Percentiles rank a stretch among this genome's conserved stretches.
These are phyloP conservation scores for Leptinotarsa undecemlineata DNA, from an alignment of 1,140 invertebrate species.

Conservation along the genomic window DNA sequence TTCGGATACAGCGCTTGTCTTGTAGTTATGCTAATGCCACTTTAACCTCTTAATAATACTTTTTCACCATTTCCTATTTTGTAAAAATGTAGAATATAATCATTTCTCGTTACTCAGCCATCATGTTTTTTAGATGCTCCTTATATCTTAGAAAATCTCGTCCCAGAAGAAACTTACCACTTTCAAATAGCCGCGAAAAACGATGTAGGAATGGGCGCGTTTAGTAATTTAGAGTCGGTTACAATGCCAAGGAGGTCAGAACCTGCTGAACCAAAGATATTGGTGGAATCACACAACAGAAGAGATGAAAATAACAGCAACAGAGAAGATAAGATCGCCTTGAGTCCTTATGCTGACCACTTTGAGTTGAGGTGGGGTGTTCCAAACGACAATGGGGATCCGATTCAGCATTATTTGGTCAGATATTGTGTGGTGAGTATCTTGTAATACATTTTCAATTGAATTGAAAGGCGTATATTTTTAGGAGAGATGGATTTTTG, in stretches of 20 bases:
- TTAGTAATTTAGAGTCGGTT: conserved; percentile 56
- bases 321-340: conserved; percentile 49
- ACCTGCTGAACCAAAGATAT: conserved; percentile 64
- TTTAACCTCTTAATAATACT: too few species aligned
- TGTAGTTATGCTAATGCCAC: too few species aligned
- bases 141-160: conserved; percentile 80
- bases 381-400: conserved; percentile 85
- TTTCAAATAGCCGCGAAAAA: conserved; percentile 86
- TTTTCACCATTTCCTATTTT: too few species aligned
- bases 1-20: too few species aligned
- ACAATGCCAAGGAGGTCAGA: conserved; percentile 61
- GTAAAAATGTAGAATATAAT: background rate
- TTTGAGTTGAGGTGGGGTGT: conserved; percentile 81
- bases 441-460: background rate
- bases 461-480: background rate
- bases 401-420: conserved; percentile 81
- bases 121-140: conserved; percentile 58
- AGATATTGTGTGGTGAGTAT: conserved; percentile 76
- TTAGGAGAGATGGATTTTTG: too few species aligned
- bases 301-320: conserved; percentile 35
- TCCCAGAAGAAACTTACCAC: conserved; percentile 77
- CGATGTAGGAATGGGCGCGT: conserved; percentile 79
- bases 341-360: conserved; percentile 70
- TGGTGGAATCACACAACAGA: conserved; percentile 44
- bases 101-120: background rate